A percentile compares a stretch with the other conserved stretches of the same genome.
phyloP scores from a whole-genome alignment of 2,113 vertebrate species.

The western clawed frog (Xenopus tropicalis) region DNA sequence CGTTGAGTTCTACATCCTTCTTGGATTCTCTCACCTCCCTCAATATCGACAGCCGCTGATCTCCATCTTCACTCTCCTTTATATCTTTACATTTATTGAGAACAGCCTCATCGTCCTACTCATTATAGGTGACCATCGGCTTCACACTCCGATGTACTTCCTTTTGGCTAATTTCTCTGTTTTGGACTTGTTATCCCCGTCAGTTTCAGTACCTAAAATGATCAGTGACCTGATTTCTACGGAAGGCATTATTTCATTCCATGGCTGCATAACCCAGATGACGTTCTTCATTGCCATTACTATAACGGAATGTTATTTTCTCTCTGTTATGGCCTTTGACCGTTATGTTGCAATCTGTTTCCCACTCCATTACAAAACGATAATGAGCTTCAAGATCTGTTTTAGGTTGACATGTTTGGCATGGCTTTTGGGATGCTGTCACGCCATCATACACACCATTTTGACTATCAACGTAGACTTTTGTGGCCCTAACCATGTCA shows the following conservation, averaged over 20 bases:
- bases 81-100: constrained; percentile 35
- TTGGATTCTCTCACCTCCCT: constrained; percentile 42
- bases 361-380: constrained; percentile 42
- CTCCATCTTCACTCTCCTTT: constrained; percentile 41
- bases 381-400: constrained; percentile 47
- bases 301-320: constrained; percentile 46
- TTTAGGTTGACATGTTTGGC: constrained; percentile 43
- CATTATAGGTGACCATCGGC: constrained; percentile 27
- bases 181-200: constrained; percentile 47
- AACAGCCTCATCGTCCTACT: constrained; percentile 46
- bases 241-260: constrained; percentile 30
- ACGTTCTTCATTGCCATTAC: background rate
- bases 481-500: constrained; percentile 42
- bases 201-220: constrained; percentile 45
- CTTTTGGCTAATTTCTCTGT: constrained; percentile 46
- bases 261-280: constrained; percentile 7
- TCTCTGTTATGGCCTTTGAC: constrained; percentile 51
- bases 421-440: constrained; percentile 45
- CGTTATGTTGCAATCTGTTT: constrained; percentile 49
- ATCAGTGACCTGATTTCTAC: constrained; percentile 23
- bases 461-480: constrained; percentile 48
- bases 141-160: constrained; percentile 48
- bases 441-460: constrained; percentile 45
- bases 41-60: background rate
- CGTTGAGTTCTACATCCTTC: background rate